Conservation (phyloP, 2,113 vertebrate species). For the Gyps fulvus region DNA sequence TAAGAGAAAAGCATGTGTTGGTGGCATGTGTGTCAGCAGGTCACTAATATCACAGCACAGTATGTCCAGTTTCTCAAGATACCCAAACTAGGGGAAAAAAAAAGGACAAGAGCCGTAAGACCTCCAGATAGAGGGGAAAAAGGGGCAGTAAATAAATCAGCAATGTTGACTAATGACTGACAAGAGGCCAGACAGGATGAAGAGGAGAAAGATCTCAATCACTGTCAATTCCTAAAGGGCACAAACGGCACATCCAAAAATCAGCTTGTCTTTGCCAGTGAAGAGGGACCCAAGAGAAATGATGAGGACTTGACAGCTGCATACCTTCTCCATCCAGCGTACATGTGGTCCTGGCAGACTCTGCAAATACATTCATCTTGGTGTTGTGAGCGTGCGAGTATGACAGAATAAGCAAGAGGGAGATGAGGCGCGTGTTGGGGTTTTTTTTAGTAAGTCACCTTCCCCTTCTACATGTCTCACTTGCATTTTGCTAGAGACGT, state of each 20-base stretch:
- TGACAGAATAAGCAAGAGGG: background rate
- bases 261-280: background rate
- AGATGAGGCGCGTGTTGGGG: background rate
- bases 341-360: background rate
- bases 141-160: background rate
- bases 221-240: background rate
- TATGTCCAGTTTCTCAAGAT: background rate
- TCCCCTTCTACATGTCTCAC: background rate
- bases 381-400: accelerated
- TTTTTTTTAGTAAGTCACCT: background rate
- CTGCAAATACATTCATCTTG: background rate
- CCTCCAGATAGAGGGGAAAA: background rate
- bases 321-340: background rate
- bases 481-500: background rate
- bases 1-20: background rate
- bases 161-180: background rate
- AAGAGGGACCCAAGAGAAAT: background rate
- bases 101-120: background rate
- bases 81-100: background rate
- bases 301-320: background rate
- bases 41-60: background rate
- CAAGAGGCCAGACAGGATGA: background rate
- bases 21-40: too few species aligned
- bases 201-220: background rate
- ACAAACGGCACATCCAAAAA: background rate